These are phyloP conservation scores for Cynopterus sphinx DNA, from an alignment of 2,797 vertebrate species.

Conservation along the genomic window DNA sequence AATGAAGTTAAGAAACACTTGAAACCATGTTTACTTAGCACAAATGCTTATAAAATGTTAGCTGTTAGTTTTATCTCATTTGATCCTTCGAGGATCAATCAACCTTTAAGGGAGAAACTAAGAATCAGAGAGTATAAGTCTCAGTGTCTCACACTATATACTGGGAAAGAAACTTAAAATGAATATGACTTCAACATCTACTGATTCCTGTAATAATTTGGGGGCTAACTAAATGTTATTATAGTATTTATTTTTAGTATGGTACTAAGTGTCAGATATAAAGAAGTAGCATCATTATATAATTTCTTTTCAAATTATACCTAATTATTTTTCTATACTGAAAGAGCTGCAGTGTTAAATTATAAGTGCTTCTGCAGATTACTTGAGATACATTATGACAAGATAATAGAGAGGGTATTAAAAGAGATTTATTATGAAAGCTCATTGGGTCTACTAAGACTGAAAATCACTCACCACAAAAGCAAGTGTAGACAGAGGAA, in stretches of 20 bases:
- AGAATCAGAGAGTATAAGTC: neutral
- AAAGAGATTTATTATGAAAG: neutral
- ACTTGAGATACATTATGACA: neutral
- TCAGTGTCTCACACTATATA: neutral
- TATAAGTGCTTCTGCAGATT: neutral
- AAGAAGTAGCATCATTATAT: neutral
- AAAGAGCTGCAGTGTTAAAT: neutral
- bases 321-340: neutral
- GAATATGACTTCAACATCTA: neutral
- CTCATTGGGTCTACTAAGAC: neutral
- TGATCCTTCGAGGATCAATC: neutral
- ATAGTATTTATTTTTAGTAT: neutral
- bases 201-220: neutral
- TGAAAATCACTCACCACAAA: neutral
- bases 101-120: neutral
- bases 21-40: neutral
- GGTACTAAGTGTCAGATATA: neutral
- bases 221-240: neutral
- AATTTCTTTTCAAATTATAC: neutral
- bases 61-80: neutral
- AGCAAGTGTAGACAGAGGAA: neutral
- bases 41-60: neutral
- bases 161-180: neutral
- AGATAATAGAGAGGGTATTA: neutral
- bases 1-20: neutral